These are phyloP conservation scores for Pangasius sanitwongsei DNA, from an alignment of 2,797 vertebrate species.

Conservation along the genomic window DNA sequence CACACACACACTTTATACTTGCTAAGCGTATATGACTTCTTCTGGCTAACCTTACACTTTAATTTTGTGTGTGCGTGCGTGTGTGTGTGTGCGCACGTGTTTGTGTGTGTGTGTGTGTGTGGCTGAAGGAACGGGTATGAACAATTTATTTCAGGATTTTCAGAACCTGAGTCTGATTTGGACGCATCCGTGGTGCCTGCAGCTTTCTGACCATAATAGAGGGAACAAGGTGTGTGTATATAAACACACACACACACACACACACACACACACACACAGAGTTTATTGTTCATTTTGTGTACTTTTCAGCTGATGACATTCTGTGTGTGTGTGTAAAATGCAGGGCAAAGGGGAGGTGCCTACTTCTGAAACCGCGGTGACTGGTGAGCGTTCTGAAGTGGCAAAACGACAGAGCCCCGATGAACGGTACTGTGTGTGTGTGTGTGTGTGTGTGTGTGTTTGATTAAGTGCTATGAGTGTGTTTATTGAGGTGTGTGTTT, in stretches of 20 bases:
- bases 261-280: slow-evolving; percentile 10
- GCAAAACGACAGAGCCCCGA: background rate
- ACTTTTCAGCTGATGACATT: background rate
- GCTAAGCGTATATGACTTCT: background rate
- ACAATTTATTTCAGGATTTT: slow-evolving; percentile 90
- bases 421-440: slow-evolving; percentile 25
- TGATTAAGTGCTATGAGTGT: background rate
- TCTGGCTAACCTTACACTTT: background rate
- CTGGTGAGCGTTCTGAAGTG: background rate
- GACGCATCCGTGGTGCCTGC: slow-evolving; percentile 97
- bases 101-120: slow-evolving; percentile 20
- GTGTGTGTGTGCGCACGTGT: too few relatives aligned
- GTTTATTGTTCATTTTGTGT: background rate
- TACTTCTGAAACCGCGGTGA: background rate
- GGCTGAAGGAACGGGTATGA: slow-evolving; percentile 50
- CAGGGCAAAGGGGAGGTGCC: slow-evolving; percentile 42
- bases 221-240: slow-evolving; percentile 82
- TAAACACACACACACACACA: background rate
- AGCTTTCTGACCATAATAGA: slow-evolving; percentile 86
- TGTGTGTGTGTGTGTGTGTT: background rate
- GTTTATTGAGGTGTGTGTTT: background rate
- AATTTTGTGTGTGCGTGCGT: background rate
- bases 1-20: background rate
- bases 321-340: background rate
- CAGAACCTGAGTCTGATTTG: slow-evolving; percentile 91